Evolutionary conservation across 1,140 invertebrate genomes (phyloP).

Genomic region (Rhizoglyphus robini): DNA sequence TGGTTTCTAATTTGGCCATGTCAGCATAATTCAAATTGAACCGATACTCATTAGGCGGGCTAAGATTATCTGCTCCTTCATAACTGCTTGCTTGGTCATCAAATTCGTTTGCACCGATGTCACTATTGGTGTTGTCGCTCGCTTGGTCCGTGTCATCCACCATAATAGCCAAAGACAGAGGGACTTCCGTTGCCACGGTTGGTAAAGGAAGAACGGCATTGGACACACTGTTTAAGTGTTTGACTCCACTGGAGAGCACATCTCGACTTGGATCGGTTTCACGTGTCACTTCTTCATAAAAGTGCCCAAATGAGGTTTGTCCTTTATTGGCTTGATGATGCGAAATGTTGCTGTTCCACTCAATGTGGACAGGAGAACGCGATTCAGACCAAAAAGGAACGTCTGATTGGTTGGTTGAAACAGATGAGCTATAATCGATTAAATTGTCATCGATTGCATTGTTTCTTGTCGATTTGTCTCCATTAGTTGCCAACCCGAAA

Average conservation of each 20-base stretch:
- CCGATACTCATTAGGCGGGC: neutral
- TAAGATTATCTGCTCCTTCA: neutral
- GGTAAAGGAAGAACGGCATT: constrained; percentile 1
- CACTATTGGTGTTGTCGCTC: neutral
- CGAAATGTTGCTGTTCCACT: constrained; percentile 24
- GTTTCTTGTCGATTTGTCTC: too few species aligned
- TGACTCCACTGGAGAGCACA: too few species aligned
- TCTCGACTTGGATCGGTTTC: too few species aligned
- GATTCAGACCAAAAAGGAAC: too few species aligned
- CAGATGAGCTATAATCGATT: too few species aligned
- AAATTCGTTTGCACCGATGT: neutral
- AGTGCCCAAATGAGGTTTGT: neutral
- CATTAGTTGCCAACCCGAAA: too few species aligned
- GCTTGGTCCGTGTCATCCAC: constrained; percentile 20
- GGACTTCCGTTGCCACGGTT: constrained; percentile 25
- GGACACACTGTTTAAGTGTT: too few species aligned
- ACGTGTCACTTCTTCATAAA: neutral
- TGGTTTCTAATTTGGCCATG: neutral
- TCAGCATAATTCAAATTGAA: constrained; percentile 3
- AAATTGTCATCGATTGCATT: too few species aligned
- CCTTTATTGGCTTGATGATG: neutral
- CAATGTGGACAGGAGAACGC: too few species aligned
- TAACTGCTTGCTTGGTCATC: neutral
- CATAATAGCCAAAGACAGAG: constrained; percentile 29
- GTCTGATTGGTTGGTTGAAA: too few species aligned